Conservation (phyloP, 1,140 invertebrate genomes). For the Solen grandis region DNA sequence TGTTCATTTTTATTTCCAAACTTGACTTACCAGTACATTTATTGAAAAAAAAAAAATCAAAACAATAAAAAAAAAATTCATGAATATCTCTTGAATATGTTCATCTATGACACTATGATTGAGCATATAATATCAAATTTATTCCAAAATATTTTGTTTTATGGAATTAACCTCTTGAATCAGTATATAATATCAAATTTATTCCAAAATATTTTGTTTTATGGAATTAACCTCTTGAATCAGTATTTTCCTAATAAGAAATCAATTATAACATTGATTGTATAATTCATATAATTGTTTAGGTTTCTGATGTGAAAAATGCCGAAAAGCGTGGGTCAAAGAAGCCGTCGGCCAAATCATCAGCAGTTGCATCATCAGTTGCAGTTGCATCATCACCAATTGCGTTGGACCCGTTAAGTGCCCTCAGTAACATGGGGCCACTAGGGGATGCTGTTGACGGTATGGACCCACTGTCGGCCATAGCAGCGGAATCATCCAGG, state of each 20-base stretch:
- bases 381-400: neutral
- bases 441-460: conserved; percentile 75
- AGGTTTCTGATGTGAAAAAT: conserved; percentile 80
- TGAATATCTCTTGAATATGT: too few species aligned
- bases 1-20: neutral
- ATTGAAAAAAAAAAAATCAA: too few species aligned
- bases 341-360: conserved; percentile 43
- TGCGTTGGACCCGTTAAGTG: conserved; percentile 83
- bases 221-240: too few species aligned
- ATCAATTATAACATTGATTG: neutral
- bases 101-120: too few species aligned
- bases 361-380: conserved; percentile 1
- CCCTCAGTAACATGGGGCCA: conserved; percentile 79
- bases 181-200: too few species aligned
- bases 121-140: too few species aligned
- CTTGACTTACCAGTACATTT: too few species aligned
- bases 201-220: too few species aligned
- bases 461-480: conserved; percentile 81
- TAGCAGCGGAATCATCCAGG: conserved; percentile 62
- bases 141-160: too few species aligned
- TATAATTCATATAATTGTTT: conserved; percentile 60
- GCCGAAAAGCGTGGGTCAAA: conserved; percentile 62
- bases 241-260: too few species aligned
- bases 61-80: too few species aligned
- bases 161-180: too few species aligned